Conservation (phyloP, 1,140 invertebrate species). For the Bradynema listronoti region DNA sequence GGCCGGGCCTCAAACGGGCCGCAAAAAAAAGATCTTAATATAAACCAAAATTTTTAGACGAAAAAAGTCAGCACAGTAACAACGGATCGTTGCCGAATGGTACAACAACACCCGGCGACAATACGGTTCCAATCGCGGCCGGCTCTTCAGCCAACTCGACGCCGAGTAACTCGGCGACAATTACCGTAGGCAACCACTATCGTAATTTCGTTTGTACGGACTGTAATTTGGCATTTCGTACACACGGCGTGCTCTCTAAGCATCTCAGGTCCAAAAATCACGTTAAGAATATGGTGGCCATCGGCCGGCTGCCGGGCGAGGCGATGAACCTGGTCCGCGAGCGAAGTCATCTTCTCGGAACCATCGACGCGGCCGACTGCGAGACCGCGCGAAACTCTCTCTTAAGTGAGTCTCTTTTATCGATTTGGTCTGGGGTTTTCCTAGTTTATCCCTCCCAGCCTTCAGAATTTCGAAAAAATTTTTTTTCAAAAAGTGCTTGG, state of each 20-base stretch:
- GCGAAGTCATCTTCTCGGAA: conserved; percentile 37
- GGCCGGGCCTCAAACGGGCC: conserved; percentile 2
- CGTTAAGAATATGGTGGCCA: conserved; percentile 84
- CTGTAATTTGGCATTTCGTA: conserved; percentile 89
- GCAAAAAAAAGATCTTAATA: too few relatives aligned
- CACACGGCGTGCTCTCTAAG: conserved; percentile 89
- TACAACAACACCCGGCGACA: not conserved
- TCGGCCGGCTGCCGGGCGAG: conserved; percentile 82
- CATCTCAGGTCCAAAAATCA: conserved; percentile 93
- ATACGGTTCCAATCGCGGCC: not conserved
- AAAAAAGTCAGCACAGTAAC: not conserved
- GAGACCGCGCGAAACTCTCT: conserved; percentile 30
- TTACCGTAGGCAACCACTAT: conserved; percentile 10
- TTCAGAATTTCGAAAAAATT: too few relatives aligned
- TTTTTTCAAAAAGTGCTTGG: too few relatives aligned
- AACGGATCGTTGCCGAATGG: not conserved
- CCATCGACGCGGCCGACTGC: conserved; percentile 39
- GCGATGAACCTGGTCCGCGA: conserved; percentile 82
- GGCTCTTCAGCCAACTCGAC: not conserved
- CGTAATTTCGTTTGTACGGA: conserved; percentile 67
- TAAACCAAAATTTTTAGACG: not conserved
- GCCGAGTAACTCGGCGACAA: not conserved
- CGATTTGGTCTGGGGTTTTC: conserved; percentile 5
- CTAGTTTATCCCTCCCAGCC: too few relatives aligned
- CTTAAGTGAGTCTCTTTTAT: conserved; percentile 24